Conservation (phyloP, 2,113 vertebrate species). For the Oenanthe melanoleuca region DNA sequence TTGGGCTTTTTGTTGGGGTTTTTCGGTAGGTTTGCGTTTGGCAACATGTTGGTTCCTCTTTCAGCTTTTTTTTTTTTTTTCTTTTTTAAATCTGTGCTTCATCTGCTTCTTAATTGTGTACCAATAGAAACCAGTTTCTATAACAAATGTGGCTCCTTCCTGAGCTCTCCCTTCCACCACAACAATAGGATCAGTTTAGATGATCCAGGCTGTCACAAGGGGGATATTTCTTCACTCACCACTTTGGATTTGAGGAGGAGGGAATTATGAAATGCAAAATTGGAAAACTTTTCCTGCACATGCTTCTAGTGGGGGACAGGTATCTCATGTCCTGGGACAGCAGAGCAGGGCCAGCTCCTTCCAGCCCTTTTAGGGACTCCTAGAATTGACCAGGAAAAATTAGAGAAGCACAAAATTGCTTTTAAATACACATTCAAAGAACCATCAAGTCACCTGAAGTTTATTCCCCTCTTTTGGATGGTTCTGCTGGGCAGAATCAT, state of each 20-base stretch:
- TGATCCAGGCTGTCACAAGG: neutral
- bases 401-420: neutral
- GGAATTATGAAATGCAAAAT: conserved; percentile 11
- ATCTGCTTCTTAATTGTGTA: conserved; percentile 58
- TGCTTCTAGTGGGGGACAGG: neutral
- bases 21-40: conserved; percentile 26
- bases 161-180: neutral
- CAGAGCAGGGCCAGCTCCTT: neutral
- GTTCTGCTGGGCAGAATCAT: neutral
- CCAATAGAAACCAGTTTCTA: conserved; percentile 55
- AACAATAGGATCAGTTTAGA: neutral
- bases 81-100: conserved; percentile 2
- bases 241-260: neutral
- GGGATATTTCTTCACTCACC: conserved; percentile 5
- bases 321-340: neutral
- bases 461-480: neutral
- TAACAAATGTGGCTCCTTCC: conserved; percentile 5
- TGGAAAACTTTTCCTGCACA: neutral
- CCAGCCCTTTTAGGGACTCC: neutral
- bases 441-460: neutral
- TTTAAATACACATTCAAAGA: neutral
- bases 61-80: conserved; percentile 32
- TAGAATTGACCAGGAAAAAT: neutral
- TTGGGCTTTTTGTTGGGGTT: conserved; percentile 50
- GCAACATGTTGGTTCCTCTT: conserved; percentile 58